phyloP scores from a whole-genome alignment of 2,797 vertebrate species.

The Luscinia luscinia region DNA sequence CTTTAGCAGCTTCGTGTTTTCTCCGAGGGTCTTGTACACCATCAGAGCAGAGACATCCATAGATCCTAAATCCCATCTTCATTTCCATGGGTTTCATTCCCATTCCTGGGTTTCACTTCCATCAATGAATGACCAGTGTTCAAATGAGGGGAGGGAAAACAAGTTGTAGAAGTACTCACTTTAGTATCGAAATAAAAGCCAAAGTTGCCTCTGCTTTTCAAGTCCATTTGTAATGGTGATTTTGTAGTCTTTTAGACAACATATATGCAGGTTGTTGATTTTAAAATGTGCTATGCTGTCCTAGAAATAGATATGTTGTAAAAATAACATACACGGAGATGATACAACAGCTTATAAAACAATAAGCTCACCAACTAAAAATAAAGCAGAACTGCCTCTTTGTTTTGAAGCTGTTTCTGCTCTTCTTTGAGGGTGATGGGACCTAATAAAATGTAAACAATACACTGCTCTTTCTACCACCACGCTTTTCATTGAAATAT shows the following conservation, averaged over 20 bases:
- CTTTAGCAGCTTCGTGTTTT: neutral
- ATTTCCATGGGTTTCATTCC: neutral
- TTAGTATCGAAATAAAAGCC: neutral
- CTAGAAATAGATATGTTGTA: neutral
- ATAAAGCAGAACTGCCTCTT: neutral
- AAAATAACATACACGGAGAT: neutral
- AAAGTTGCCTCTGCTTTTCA: neutral
- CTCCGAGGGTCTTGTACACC: neutral
- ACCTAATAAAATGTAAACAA: neutral
- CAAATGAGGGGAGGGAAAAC: neutral
- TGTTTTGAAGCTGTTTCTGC: neutral
- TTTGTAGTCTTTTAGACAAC: neutral
- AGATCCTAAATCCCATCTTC: neutral
- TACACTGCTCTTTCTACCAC: neutral
- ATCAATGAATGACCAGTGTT: neutral
- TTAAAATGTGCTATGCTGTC: neutral
- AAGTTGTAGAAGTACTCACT: slow-evolving; percentile 3
- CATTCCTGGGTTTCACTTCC: neutral
- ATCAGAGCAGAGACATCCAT: neutral
- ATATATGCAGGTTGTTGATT: neutral
- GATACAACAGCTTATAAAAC: neutral
- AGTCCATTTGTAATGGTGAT: neutral
- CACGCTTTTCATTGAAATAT: neutral
- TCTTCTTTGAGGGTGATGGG: neutral
- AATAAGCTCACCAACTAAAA: neutral